These are phyloP conservation scores for Pseudorasbora parva DNA, from an alignment of 2,113 vertebrate genomes.

Conservation along the genomic window DNA sequence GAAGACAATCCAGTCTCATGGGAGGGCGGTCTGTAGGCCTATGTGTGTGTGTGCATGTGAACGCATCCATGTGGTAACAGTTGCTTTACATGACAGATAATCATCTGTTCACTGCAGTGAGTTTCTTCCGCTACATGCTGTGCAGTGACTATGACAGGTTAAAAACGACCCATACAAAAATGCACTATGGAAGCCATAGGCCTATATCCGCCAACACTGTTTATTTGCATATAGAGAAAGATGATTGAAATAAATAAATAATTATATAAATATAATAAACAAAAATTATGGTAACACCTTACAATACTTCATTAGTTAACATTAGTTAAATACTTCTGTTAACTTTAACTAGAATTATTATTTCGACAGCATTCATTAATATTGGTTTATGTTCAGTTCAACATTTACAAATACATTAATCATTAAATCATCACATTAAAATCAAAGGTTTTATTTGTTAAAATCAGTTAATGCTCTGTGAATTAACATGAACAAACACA, in stretches of 20 bases:
- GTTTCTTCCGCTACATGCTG: slow-evolving; percentile 1
- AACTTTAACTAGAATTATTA: no score
- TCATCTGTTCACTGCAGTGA: slow-evolving; percentile 37
- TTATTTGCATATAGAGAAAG: background rate
- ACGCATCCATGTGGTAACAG: slow-evolving; percentile 21
- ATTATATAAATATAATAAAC: background rate
- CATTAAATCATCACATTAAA: no score
- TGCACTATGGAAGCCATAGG: background rate
- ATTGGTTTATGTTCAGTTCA: no score
- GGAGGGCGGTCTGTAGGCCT: background rate
- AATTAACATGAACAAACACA: no score
- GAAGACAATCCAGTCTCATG: slow-evolving; percentile 42
- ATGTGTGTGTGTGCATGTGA: background rate
- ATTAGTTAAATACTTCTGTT: no score
- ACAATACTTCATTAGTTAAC: no score
- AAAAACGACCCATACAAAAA: background rate
- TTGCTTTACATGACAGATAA: slow-evolving; percentile 41
- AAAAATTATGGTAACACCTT: background rate
- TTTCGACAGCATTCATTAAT: no score
- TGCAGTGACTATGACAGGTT: slow-evolving; percentile 1
- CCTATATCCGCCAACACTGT: background rate
- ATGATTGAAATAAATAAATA: background rate
- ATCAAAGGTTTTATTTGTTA: no score
- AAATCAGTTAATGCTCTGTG: no score
- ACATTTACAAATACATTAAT: no score